Percentiles rank a stretch among this genome's conserved stretches.
Conservation (phyloP, 2,888 invertebrate species). For the Thyatira batis region DNA sequence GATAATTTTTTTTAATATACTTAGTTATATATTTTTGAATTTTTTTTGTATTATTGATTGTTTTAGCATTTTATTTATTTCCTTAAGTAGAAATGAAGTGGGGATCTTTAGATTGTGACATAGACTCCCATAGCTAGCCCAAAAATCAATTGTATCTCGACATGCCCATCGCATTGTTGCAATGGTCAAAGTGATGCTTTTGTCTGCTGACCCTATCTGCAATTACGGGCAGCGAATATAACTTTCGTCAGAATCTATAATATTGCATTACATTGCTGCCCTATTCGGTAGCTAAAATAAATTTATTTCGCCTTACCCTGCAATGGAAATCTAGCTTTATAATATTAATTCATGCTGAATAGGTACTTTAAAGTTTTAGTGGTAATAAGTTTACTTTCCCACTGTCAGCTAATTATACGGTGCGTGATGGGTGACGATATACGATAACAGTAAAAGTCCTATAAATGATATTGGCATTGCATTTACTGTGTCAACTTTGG, state of each 20-base stretch:
- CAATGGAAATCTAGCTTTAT: conserved; percentile 19
- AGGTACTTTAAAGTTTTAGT: conserved; percentile 26
- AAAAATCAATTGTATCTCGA: conserved; percentile 62
- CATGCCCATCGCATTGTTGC: conserved; percentile 61
- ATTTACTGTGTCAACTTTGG: conserved; percentile 67
- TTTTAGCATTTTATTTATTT: too few relatives aligned
- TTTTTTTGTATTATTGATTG: too few relatives aligned
- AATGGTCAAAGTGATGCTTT: conserved; percentile 54
- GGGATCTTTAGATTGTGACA: too few relatives aligned
- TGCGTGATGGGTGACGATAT: conserved; percentile 63
- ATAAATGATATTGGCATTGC: conserved; percentile 54
- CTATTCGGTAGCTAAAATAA: conserved; percentile 4
- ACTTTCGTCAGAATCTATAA: conserved; percentile 9
- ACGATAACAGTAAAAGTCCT: conserved; percentile 77
- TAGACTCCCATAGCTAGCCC: conserved; percentile 44
- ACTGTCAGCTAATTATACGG: conserved; percentile 72
- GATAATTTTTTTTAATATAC: too few relatives aligned
- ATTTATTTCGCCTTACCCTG: conserved; percentile 7
- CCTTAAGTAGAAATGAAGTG: too few relatives aligned
- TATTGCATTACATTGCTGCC: conserved; percentile 27
- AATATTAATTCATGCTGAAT: conserved; percentile 12
- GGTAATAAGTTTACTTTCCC: conserved; percentile 50
- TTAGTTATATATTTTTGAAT: too few relatives aligned
- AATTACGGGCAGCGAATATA: conserved; percentile 30
- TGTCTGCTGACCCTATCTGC: conserved; percentile 52